Evolutionary conservation across 2,888 invertebrate genomes (phyloP), one percentile per base, ranked within the genome.

Genomic region (Agrochola lychnidis): DNA sequence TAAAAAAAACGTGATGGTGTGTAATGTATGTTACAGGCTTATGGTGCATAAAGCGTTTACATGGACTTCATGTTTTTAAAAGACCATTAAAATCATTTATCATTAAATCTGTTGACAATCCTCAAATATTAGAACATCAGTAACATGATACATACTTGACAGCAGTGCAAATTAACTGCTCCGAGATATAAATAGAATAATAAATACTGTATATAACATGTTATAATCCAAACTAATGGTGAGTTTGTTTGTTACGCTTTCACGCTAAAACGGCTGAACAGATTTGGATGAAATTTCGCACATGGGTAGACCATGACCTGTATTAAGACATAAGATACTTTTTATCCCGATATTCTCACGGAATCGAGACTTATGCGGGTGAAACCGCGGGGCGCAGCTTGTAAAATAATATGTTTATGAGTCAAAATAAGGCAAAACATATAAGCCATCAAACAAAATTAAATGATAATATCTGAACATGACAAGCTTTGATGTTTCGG

Each of bases 401-500:
- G 4, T 25, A 57, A 48, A 57, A 73, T n/a, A 36, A 45, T 25
- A 59, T 22, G 9, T 66, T 16, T 30, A n/a, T 7, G 5, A 42
- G 25, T 16, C n/a, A 25, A 48, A 63, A 45, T 51, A 66, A 51
- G 22, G 45, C n/a, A 51, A 71, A 64, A 61, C 51, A 69, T 61
- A 10, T 62, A 56, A 19, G 63, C n/a, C 22, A 61, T 78, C 56
- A 76, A 68, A 70, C 51, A 73, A 80, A 81, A 70, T 80, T 56
- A 83, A 59, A 73, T 84, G 74, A 84, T 74, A 63, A 63, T 62
- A 80, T 62, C 70, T 70, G 45, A 30, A 59, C 40, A 59, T 70
- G 69, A 81, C 81, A 70, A 56, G 66, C 81, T 81, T 81, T 84
- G 81, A 80, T 81, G 70, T 84, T 80, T 81, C 9, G 57, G 67